phyloP scores from a whole-genome alignment of 2,113 vertebrate genomes.

The Struthidea cinerea region DNA sequence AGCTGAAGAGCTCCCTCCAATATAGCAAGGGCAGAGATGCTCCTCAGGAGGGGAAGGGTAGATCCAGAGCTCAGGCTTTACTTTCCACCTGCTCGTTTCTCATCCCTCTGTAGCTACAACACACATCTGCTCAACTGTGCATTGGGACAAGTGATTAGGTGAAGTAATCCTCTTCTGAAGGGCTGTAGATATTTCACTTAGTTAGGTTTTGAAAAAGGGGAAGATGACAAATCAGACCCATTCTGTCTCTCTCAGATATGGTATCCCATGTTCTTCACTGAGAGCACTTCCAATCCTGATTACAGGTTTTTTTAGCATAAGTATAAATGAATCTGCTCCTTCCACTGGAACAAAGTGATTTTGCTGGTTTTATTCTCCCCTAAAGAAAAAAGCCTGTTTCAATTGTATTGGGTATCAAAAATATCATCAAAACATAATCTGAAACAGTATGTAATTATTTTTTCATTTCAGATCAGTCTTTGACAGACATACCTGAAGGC shows the following conservation, averaged over 20 bases:
- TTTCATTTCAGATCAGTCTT: slow-evolving; percentile 19
- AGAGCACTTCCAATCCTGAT: background rate
- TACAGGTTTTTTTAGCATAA: background rate
- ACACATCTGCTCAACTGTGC: background rate
- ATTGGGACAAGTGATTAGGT: background rate
- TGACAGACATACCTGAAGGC: slow-evolving; percentile 38
- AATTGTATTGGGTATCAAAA: background rate
- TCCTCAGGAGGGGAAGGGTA: background rate
- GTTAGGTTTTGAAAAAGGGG: background rate
- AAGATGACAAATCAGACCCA: background rate
- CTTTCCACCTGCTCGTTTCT: background rate
- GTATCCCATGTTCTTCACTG: background rate
- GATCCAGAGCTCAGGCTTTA: background rate
- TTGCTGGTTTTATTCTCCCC: background rate
- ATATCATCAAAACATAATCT: slow-evolving; percentile 3
- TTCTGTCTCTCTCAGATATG: background rate
- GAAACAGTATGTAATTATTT: slow-evolving; percentile 15
- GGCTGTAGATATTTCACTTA: background rate
- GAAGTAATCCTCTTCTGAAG: background rate
- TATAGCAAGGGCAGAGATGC: background rate
- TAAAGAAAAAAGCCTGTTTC: background rate
- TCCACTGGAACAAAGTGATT: background rate
- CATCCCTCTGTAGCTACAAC: background rate
- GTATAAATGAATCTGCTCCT: background rate
- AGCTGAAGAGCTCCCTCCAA: background rate